Base-by-base conservation (phyloP, 2,113 vertebrate genomes). In the Callithrix jacchus region DNA sequence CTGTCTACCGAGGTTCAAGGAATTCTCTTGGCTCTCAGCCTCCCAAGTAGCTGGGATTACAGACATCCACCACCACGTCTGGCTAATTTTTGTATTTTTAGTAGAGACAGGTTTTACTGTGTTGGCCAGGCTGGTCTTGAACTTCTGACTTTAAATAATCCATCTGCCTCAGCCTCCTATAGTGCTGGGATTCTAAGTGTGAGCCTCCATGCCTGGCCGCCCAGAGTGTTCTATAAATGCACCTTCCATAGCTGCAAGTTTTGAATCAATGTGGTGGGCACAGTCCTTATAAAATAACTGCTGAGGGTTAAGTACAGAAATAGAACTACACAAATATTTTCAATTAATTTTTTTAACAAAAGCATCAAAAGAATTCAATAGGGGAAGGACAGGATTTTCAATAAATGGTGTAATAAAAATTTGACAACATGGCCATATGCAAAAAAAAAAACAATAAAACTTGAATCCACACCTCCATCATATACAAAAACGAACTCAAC, bases 311-410 rank as follows among this genome's bases (percentile, higher is more conserved):
- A 82, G 1, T 52, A 49, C 16, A 74, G 81, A 92, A 95, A 70
- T 42, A 64, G 30, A 68, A 7, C 47, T 25, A 68, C 13, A 37
- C 8, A 45, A 80, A 71, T 5, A 47, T 80, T 87, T 93, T 81
- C 37, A 73, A 93, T 52, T 80, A 20, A 89, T 64, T 66, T 66
- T 97, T 91, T 77, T 20, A 89, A 58, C 23, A 92, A 87, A 84
- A 6, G 1, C 37, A 6, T 3, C 25, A 87, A 80, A 21, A 74
- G 25, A 80, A 47, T 47, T 84, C 35, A 89, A n/a, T 9, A 23
- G 20, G 42, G 32, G 42, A 93, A 93, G 18, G 20, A 32, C 20
- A 84, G 76, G 32, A 70, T 32, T 84, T 47, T 96, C 32, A 93
- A 83, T 32, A 92, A 95, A 76, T 54, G 18, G 1, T 81, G 7